Percentiles rank a stretch among this genome's conserved stretches.
phyloP scores from a whole-genome alignment of 53 echinoderm and acorn worm genomes.

The Stichopus horrens region DNA sequence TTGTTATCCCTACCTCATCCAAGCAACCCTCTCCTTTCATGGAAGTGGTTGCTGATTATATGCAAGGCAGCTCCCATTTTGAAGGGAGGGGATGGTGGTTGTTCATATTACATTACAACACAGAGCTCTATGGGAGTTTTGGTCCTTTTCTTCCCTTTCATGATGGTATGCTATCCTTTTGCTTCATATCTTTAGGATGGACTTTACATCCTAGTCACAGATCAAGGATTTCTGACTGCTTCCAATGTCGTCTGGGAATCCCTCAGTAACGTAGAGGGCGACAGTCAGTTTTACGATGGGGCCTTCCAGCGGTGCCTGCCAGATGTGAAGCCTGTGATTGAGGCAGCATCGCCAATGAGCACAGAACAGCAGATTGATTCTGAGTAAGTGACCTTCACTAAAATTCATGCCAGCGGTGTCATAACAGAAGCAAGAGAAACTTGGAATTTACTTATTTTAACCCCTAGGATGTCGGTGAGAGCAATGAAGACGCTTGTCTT shows the following conservation, averaged over 20 bases:
- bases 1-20: too few species aligned
- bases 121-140: background rate
- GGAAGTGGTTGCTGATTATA: background rate
- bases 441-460: too few species aligned
- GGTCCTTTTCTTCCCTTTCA: background rate
- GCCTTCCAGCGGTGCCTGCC: constrained; percentile 74
- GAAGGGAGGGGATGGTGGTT: background rate
- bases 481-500: too few species aligned
- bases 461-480: too few species aligned
- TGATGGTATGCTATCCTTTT: background rate
- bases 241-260: constrained; percentile 95
- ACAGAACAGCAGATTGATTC: constrained; percentile 81
- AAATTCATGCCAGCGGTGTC: too few species aligned
- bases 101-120: background rate
- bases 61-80: background rate
- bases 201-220: constrained; percentile 86
- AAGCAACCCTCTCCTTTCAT: too few species aligned
- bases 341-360: constrained; percentile 70
- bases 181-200: constrained; percentile 56
- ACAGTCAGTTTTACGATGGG: constrained; percentile 87
- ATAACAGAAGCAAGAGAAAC: too few species aligned
- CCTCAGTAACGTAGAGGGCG: constrained; percentile 88
- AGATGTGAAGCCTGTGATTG: constrained; percentile 44
- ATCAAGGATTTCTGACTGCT: constrained; percentile 92
- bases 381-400: constrained; percentile 69